Evolutionary conservation across 2,113 vertebrate genomes (phyloP), one percentile per base, ranked within the genome.

Genomic region (Dendropsophus ebraccatus): DNA sequence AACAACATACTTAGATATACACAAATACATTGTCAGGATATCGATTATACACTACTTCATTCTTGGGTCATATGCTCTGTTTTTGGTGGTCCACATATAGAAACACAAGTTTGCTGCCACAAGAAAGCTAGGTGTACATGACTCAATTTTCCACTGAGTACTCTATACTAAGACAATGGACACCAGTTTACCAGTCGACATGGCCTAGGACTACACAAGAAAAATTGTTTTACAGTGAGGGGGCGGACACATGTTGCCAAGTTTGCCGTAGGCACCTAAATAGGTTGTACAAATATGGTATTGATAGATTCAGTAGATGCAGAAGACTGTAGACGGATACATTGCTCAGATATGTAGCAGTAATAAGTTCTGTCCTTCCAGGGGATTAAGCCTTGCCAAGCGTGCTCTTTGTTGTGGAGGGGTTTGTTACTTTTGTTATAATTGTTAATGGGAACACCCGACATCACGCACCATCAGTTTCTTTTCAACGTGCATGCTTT

Each of bases 361-460:
- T 50, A 84, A 65, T 49, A 19, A 50, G 54, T 75, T 32, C 10
- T 47, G 83, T 45, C 32, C 41, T 76, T 62, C n/a, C 41, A 50
- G 72, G n/a, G 83, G 83, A 76, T 84, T 84, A 76, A n/a, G 35
- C 16, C 16, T 47, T 19, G 12, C 70, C 82, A 30, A 75, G 70
- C 45, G 67, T 72, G 21, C n/a, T n/a, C 54, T 49, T 41, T 76
- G 56, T 83, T 37, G 80, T 81, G 7, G 54, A 83, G 73, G 37
- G 21, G 16, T 81, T 82, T 87, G 75, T 81, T 62, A 83, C 56
- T 76, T 82, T 58, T 14, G 72, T 88, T 70, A 83, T 86, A 88
- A 74, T 76, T 28, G 76, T 49, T 83, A 54, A 50, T 41, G 72
- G 30, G 30, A 49, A 50, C 30, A 41, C 50, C 35, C 76, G 17